Percentiles rank a stretch among this genome's conserved stretches.
phyloP scores from a whole-genome alignment of 1,140 invertebrate genomes.

The Dreissena rostriformis region DNA sequence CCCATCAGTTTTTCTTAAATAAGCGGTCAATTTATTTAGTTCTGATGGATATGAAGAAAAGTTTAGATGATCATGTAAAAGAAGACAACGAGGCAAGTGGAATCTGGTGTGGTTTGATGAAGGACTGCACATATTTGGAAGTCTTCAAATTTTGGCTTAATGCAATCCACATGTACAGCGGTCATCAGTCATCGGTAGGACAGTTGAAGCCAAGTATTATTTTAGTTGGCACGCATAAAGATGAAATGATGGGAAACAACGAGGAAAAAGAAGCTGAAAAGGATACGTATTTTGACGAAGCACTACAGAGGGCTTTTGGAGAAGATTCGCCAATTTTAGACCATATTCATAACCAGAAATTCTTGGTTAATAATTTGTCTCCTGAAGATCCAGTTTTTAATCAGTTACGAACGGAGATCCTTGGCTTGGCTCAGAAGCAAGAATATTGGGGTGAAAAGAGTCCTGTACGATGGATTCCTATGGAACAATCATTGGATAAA shows the following conservation, averaged over 20 bases:
- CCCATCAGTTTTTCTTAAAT: background rate
- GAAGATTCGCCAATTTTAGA: background rate
- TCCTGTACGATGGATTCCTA: slow-evolving; percentile 31
- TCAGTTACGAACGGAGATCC: slow-evolving; percentile 6
- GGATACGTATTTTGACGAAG: slow-evolving; percentile 30
- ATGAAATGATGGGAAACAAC: slow-evolving; percentile 10
- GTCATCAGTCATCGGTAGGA: too few species aligned
- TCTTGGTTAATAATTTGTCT: slow-evolving; percentile 28
- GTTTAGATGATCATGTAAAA: background rate
- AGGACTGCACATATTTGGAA: background rate
- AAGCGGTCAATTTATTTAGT: background rate
- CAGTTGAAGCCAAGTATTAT: slow-evolving; percentile 6
- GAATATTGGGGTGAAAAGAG: slow-evolving; percentile 25
- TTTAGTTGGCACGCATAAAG: slow-evolving; percentile 34
- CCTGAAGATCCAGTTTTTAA: background rate
- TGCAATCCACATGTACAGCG: background rate
- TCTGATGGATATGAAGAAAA: background rate
- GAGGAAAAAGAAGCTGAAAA: slow-evolving; percentile 41
- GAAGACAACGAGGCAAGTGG: background rate
- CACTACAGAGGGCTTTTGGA: slow-evolving; percentile 19
- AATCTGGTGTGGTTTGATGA: background rate
- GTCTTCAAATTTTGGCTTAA: background rate
- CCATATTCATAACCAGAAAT: slow-evolving; percentile 19
- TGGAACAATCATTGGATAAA: slow-evolving; percentile 9
- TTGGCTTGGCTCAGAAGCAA: slow-evolving; percentile 5